Base-by-base conservation (phyloP, 2,888 invertebrate genomes). In the Theretra japonica region DNA sequence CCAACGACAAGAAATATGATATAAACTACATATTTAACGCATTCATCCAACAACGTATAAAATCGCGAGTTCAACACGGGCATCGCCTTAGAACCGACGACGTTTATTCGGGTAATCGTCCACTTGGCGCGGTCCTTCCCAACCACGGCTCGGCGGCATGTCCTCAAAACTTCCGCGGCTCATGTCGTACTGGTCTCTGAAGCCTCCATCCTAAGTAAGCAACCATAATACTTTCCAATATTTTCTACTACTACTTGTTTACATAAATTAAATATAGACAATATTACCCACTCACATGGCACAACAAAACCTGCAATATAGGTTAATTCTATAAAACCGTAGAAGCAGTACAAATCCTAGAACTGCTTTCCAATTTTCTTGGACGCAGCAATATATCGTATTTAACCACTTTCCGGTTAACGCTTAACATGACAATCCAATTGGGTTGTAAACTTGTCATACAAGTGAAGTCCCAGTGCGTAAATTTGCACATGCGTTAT, bases 31-130 rank as follows among this genome's bases (percentile, higher is more conserved):
- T 60, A n/a, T 50, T 58, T 48, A 21, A 57, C 60, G 58, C 59
- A 72, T 50, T 72, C 28, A 62, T 68, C 53, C 21, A 33, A 2
- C 30, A 30, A 21, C 53, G 53, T 50, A 30, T 41, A 48, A 19
- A 58, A 53, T 41, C 68, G n/a, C 11, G 69, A 59, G 41, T 56
- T 50, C 58, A 70, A 53, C 72, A 60, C 23, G 23, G 58, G 69
- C 75, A 72, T 75, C 73, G 74, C 75, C 84, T 93, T 95, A 96
- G 88, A 95, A 96, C 78, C 96, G 96, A 85, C 96, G 95, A 80
- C 96, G 95, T 92, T 96, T 96, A 91, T 95, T 95, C 83, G 96
- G 96, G 89, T 92, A 96, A 92, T 96, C 96, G 78, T 96, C 96
- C 88, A 94, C 90, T 88, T 93, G 95, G 86, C 94, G 94, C 79